Evolutionary conservation across 2,797 vertebrate genomes (phyloP), one percentile per base, ranked within the genome.

Genomic region (Discoglossus pictus): DNA sequence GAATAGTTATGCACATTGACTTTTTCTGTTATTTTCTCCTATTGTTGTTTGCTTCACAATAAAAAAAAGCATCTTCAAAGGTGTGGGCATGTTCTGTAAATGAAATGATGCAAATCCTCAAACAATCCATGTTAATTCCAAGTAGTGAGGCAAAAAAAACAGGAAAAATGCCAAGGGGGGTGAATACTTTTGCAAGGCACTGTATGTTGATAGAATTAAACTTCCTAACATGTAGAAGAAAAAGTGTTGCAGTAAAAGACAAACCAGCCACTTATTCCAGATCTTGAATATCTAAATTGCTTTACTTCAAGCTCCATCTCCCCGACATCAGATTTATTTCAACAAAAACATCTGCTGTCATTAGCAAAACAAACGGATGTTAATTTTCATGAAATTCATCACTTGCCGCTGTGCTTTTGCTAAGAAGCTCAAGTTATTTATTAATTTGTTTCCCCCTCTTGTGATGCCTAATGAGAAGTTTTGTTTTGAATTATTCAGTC

Each of bases 361-460:
- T 68, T 68, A 80, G 72, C 18, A 82, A 82, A 80, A 65, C 74
- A 44, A 83, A 83, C 77, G 7, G 31, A 55, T 69, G 53, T 61
- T 77, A 17, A 79, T 73, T 58, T 73, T 64, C 75, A 11, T 68
- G 51, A 77, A 82, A 77, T 72, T 78, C 76, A 61, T 35, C 4
- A 78, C 48, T 73, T 61, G 51, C 50, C 55, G 52, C 34, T 21
- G 17, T 48, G 40, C 42, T 24, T 62, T 27, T 62, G 52, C 16
- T n/a, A 52, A 17, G 42, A 36, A 47, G 31, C 20, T 17, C 5
- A 20, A 42, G 13, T 61, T 47, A 27, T 54, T n/a, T n/a, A n/a
- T n/a, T n/a, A n/a, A n/a, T n/a, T n/a, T n/a, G n/a, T 20, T 69
- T 39, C 34, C 47, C 44, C 55, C 7, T 13, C 25, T 53, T 47